Conservation (phyloP, 1,140 invertebrate genomes). For the Drosophila lacteicornis region DNA sequence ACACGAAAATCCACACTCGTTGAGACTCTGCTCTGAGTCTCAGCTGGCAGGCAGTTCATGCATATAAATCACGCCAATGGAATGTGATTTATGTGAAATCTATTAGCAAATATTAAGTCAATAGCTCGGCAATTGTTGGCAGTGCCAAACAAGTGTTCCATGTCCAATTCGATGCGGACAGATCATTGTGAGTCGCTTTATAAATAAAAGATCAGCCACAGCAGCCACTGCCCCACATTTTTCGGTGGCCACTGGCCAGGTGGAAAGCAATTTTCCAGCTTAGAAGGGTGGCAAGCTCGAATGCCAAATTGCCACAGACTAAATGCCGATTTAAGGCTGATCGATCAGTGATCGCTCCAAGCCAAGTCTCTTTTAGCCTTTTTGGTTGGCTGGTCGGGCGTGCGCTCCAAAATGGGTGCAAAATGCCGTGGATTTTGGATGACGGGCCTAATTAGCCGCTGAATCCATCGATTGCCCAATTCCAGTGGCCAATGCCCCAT, state of each 20-base stretch:
- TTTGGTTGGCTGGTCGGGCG: slow-evolving; percentile 50
- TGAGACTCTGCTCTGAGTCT: slow-evolving; percentile 13
- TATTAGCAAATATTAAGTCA: slow-evolving; percentile 80
- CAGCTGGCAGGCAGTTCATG: slow-evolving; percentile 28
- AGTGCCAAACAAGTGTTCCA: slow-evolving; percentile 37
- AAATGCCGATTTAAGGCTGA: slow-evolving; percentile 41
- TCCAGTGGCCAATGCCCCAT: slow-evolving; percentile 13
- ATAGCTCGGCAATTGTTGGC: slow-evolving; percentile 64
- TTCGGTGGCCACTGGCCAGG: slow-evolving; percentile 2
- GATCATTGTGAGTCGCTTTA: slow-evolving; percentile 39
- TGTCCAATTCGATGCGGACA: slow-evolving; percentile 52
- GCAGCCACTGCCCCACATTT: slow-evolving; percentile 55
- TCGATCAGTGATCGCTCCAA: slow-evolving; percentile 5
- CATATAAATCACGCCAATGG: slow-evolving; percentile 74
- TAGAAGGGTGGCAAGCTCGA: slow-evolving; percentile 56
- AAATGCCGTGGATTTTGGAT: slow-evolving; percentile 56
- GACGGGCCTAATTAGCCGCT: slow-evolving; percentile 67
- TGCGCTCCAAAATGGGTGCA: slow-evolving; percentile 65
- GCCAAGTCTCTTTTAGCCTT: slow-evolving; percentile 11
- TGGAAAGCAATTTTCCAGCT: slow-evolving; percentile 49
- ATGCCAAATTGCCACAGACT: slow-evolving; percentile 56
- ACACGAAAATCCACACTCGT: slow-evolving; percentile 14
- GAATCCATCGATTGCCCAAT: slow-evolving; percentile 59
- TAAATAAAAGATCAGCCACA: slow-evolving; percentile 70
- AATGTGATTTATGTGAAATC: slow-evolving; percentile 76